phyloP scores from a whole-genome alignment of 1,140 invertebrate species.

The Drosophila equinoxialis region DNA sequence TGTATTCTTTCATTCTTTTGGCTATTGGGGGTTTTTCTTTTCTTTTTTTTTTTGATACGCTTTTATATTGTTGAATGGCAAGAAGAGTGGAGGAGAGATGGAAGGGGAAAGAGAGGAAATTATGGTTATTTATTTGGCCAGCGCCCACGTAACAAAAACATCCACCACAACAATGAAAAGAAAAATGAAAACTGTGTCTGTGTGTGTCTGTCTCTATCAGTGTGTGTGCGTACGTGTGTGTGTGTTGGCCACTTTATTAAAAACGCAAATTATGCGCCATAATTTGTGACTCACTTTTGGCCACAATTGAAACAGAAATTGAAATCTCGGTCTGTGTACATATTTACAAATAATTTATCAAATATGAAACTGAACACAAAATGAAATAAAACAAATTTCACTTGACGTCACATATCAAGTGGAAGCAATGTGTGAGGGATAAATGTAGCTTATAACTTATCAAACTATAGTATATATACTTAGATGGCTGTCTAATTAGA shows the following conservation, averaged over 20 bases:
- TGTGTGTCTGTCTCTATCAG: constrained; percentile 2
- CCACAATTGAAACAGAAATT: constrained; percentile 25
- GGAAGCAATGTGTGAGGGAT: background rate
- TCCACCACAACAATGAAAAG: constrained; percentile 11
- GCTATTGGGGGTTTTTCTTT: constrained; percentile 51
- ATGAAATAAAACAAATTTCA: constrained; percentile 16
- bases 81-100: background rate
- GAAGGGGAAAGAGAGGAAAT: constrained; percentile 29
- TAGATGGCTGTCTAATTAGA: constrained; percentile 38
- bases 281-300: constrained; percentile 60
- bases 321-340: constrained; percentile 11
- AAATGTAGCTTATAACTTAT: too few relatives aligned
- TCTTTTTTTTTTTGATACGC: constrained; percentile 26
- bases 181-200: constrained; percentile 36
- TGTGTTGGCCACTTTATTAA: constrained; percentile 56
- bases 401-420: constrained; percentile 42
- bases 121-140: constrained; percentile 62
- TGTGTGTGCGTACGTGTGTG: constrained; percentile 6
- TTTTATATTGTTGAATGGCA: constrained; percentile 16
- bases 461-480: constrained; percentile 2
- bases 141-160: constrained; percentile 36
- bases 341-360: constrained; percentile 71
- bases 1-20: constrained; percentile 29
- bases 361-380: constrained; percentile 23
- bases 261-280: constrained; percentile 65